Evolutionary conservation across 2,888 invertebrate species (phyloP).

Genomic region (Endotricha flammealis): DNA sequence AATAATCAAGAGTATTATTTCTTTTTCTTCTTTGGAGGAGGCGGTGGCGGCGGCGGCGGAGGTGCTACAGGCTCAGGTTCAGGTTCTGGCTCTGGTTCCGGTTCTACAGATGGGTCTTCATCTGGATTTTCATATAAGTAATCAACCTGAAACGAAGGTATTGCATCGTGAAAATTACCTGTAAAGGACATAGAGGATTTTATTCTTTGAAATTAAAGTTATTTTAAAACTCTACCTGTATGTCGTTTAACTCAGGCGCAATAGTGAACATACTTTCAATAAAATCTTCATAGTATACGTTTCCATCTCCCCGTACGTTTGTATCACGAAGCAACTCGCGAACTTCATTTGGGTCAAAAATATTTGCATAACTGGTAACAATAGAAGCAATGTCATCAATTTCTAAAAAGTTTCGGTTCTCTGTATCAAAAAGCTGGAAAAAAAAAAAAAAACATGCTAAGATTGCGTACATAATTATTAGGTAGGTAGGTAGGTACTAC

Average conservation of each 20-base stretch:
- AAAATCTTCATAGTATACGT: slow-evolving; percentile 53
- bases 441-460: too few relatives aligned
- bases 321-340: slow-evolving; percentile 57
- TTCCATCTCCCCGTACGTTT: slow-evolving; percentile 57
- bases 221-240: slow-evolving; percentile 40
- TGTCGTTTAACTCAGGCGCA: slow-evolving; percentile 53
- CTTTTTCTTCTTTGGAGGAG: slow-evolving; percentile 19
- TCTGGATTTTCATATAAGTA: slow-evolving; percentile 56
- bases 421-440: slow-evolving; percentile 64
- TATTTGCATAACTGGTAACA: slow-evolving; percentile 41
- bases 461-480: too few relatives aligned
- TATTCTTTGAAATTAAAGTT: background rate
- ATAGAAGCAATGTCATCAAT: slow-evolving; percentile 46
- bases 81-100: slow-evolving; percentile 29
- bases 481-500: too few relatives aligned
- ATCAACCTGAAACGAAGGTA: slow-evolving; percentile 39
- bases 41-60: slow-evolving; percentile 21
- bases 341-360: slow-evolving; percentile 41
- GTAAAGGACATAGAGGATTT: background rate
- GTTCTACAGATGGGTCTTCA: slow-evolving; percentile 60
- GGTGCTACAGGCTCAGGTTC: slow-evolving; percentile 20
- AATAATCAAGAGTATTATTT: slow-evolving; percentile 26
- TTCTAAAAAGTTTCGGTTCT: slow-evolving; percentile 51
- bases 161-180: background rate
- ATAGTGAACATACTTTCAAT: slow-evolving; percentile 52